A percentile compares a stretch with the other conserved stretches of the same genome.
Evolutionary conservation across 2,113 vertebrate species (phyloP).

Genomic region (Stomatorhinus ivindoensis): DNA sequence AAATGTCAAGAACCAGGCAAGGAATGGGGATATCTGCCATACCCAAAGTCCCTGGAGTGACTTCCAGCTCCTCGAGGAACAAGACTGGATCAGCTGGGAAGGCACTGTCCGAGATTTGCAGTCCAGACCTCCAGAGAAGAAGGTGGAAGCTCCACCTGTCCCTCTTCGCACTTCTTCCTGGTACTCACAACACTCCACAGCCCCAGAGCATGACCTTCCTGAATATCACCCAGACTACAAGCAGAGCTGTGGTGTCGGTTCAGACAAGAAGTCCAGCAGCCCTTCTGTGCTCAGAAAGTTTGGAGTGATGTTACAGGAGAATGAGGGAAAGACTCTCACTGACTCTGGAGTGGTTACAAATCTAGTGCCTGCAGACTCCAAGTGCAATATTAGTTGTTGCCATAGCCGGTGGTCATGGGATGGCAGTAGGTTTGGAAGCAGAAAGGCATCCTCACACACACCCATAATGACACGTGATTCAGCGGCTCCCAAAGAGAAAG

Average conservation of each 20-base stretch:
- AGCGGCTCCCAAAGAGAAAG: conserved; percentile 49
- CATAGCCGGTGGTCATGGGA: conserved; percentile 69
- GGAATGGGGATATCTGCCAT: conserved; percentile 42
- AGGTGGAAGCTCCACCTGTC: conserved; percentile 63
- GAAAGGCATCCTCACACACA: conserved; percentile 48
- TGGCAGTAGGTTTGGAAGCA: conserved; percentile 54
- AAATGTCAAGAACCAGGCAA: conserved; percentile 40
- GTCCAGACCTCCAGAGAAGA: conserved; percentile 45
- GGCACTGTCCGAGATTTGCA: conserved; percentile 30
- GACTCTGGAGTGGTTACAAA: conserved; percentile 43
- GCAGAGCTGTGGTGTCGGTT: conserved; percentile 42
- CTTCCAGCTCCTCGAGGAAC: conserved; percentile 54
- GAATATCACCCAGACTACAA: conserved; percentile 48
- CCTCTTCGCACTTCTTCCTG: conserved; percentile 82
- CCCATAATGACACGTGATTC: conserved; percentile 71
- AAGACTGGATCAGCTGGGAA: conserved; percentile 60
- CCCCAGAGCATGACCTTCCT: conserved; percentile 50
- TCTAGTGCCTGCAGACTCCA: conserved; percentile 43
- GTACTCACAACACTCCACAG: conserved; percentile 58
- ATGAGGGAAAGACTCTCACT: conserved; percentile 59
- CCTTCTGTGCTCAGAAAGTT: conserved; percentile 56
- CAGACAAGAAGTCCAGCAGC: conserved; percentile 50
- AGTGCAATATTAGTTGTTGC: conserved; percentile 60
- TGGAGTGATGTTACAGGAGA: conserved; percentile 55
- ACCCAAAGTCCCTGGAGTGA: conserved; percentile 54